Evolutionary conservation across 2,113 vertebrate species (phyloP).

Genomic region (Onychostruthus taczanowskii): DNA sequence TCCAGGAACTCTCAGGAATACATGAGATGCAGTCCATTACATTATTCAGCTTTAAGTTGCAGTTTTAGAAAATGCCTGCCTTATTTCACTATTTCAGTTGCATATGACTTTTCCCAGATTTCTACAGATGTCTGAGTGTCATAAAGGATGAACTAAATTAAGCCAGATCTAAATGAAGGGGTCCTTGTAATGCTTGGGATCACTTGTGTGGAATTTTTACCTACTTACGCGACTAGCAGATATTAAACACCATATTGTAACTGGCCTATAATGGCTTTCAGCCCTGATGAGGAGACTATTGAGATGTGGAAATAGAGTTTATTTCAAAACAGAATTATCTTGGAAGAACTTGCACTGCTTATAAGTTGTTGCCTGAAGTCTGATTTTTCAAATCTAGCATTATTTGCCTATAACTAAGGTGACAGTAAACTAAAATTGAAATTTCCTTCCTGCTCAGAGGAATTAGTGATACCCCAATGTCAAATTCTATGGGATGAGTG

Average conservation of each 20-base stretch:
- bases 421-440: background rate
- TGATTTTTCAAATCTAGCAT: rapidly evolving
- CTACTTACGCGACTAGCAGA: background rate
- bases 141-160: background rate
- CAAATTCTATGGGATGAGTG: background rate
- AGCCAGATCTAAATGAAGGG: background rate
- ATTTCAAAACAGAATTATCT: background rate
- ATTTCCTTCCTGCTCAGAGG: background rate
- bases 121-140: background rate
- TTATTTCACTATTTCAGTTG: background rate
- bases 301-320: background rate
- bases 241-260: background rate
- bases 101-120: background rate
- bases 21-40: background rate
- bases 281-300: background rate
- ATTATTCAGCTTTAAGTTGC: background rate
- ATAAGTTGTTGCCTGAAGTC: background rate
- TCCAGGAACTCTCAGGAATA: background rate
- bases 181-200: background rate
- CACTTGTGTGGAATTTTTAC: background rate
- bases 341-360: background rate
- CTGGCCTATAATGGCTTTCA: background rate
- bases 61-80: background rate
- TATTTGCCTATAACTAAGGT: background rate
- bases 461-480: background rate